Percentiles rank a stretch among this genome's conserved stretches.
These are phyloP conservation scores for Chloromyia formosa DNA, from an alignment of 2,888 invertebrate species.

Conservation along the genomic window DNA sequence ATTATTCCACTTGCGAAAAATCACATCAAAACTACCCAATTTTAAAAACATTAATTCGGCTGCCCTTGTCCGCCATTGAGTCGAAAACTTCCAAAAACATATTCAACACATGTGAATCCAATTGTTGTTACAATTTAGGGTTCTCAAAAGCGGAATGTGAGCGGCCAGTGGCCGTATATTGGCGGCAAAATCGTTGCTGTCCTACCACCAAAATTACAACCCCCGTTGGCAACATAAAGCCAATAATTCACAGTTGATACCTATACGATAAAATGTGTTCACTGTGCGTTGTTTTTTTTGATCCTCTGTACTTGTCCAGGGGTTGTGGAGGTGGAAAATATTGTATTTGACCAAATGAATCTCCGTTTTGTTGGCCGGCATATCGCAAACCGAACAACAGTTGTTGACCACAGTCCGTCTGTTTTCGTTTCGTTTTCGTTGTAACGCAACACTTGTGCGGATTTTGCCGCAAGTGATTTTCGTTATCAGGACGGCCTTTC, in stretches of 20 bases:
- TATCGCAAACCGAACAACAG: no score
- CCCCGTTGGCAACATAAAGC: conserved; percentile 45
- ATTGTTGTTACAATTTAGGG: neutral
- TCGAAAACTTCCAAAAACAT: no score
- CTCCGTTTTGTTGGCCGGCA: neutral
- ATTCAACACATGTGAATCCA: neutral
- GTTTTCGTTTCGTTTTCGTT: neutral
- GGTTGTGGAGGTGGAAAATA: conserved; percentile 24
- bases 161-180: no score
- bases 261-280: conserved; percentile 36
- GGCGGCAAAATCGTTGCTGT: neutral
- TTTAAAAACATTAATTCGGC: no score
- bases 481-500: conserved; percentile 8
- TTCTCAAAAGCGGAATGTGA: neutral
- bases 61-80: no score
- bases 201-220: conserved; percentile 30
- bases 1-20: no score
- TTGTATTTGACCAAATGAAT: conserved; percentile 26
- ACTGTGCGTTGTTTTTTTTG: neutral
- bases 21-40: no score
- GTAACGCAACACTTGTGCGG: conserved; percentile 23
- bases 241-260: conserved; percentile 47
- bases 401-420: neutral
- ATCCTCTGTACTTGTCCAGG: no score
- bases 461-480: conserved; percentile 40